These are phyloP conservation scores for Pseudomugil tenellus DNA, from an alignment of 2,797 vertebrate species.

Conservation along the genomic window DNA sequence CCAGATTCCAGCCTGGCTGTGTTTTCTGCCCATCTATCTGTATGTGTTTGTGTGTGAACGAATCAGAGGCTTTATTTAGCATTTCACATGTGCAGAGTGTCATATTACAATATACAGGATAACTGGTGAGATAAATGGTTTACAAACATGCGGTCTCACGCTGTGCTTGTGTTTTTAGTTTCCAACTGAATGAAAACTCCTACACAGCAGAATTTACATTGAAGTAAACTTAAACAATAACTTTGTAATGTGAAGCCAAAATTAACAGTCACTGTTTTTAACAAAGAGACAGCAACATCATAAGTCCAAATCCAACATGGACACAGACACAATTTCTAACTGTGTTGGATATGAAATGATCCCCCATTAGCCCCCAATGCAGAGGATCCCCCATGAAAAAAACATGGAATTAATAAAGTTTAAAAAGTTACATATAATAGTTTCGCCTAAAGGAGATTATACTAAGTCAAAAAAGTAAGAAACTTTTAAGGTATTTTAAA, in stretches of 20 bases:
- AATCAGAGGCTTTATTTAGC: constrained; percentile 53
- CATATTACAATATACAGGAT: constrained; percentile 45
- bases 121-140: background rate
- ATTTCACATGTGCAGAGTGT: constrained; percentile 34
- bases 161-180: background rate
- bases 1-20: constrained; percentile 30
- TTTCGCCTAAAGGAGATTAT: background rate
- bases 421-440: no score
- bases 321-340: no score
- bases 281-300: no score
- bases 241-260: no score
- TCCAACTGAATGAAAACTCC: background rate
- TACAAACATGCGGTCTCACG: constrained; percentile 1
- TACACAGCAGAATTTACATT: background rate
- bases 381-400: no score
- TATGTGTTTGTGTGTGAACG: constrained; percentile 40
- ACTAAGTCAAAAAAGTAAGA: background rate
- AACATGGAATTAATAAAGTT: no score
- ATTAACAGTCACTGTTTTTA: no score
- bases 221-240: background rate
- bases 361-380: no score
- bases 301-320: no score
- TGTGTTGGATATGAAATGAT: no score
- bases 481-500: background rate
- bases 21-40: background rate